Base-by-base conservation (phyloP, 2,797 vertebrate genomes). In the Epinephelus malabaricus region DNA sequence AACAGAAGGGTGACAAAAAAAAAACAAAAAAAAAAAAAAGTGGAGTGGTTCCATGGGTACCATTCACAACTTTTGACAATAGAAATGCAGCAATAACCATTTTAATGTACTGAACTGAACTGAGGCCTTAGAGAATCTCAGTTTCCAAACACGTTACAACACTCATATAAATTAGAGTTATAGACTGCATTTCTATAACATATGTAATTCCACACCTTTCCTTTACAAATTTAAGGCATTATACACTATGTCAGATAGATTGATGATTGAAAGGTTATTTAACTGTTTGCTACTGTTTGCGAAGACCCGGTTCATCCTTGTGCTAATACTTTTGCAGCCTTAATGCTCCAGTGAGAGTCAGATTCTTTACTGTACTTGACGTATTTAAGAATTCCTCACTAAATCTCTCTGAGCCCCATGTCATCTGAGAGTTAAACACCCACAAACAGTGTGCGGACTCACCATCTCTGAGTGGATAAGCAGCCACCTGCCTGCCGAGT, bases 401-500 rank as follows among this genome's bases (percentile, higher is more conserved):
- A 34, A 68, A 76, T 72, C 63, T 73, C n/a, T 56, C 30, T 58
- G 63, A 73, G 72, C 70, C 50, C 18, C 69, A n/a, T 51, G 58
- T 73, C 62, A 76, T 73, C 67, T 56, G 55, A 45, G 51, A 60
- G 30, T 71, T 27, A 27, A 61, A 34, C 34, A 13, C 17, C 47
- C 62, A n/a, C 9, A 66, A 66, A 49, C 46, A 47, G 30, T 55
- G 34, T n/a, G 53, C 14, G 11, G 65, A 73, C 73, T 64, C 64
- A 72, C 58, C 14, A 13, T 43, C 15, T 76, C 30, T 71, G 54
- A 47, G 63, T 5, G 68, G 66, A 69, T 55, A 60, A 77, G 76
- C 69, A 76, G 73, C 51, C 40, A 55, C 54, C 81, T 83, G 66
- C 50, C 69, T 77, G 46, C 69, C 12, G 9, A 69, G 49, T 69